Conservation (phyloP, 2,888 invertebrate genomes). For the Trisateles emortualis region DNA sequence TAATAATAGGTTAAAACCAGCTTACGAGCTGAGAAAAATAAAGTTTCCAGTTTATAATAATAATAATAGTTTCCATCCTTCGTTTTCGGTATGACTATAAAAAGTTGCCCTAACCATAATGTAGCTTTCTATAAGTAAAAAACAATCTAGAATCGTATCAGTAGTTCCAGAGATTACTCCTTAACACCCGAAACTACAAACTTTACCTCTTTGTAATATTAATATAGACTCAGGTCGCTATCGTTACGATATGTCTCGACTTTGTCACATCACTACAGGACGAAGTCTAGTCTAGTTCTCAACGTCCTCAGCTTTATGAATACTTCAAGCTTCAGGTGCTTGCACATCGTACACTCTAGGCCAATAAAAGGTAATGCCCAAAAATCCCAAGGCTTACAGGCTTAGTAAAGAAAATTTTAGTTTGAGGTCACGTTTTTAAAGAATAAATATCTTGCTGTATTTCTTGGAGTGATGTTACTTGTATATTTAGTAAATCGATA, state of each 20-base stretch:
- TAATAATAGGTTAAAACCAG: too few relatives aligned
- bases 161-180: too few relatives aligned
- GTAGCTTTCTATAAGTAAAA: too few relatives aligned
- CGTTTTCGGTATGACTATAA: too few relatives aligned
- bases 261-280: conserved; percentile 52
- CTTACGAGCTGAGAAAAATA: too few relatives aligned
- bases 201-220: too few relatives aligned
- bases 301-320: conserved; percentile 70
- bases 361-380: conserved; percentile 51
- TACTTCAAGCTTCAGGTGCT: conserved; percentile 69
- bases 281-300: conserved; percentile 66
- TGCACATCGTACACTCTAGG: conserved; percentile 55
- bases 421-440: conserved; percentile 46
- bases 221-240: too few relatives aligned
- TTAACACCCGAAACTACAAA: too few relatives aligned
- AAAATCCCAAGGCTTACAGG: conserved; percentile 43
- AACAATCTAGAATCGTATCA: too few relatives aligned
- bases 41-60: too few relatives aligned
- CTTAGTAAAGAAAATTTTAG: conserved; percentile 39
- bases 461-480: conserved; percentile 25
- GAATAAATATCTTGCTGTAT: conserved; percentile 31
- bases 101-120: too few relatives aligned
- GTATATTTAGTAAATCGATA: conserved; percentile 44
- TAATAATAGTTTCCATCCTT: too few relatives aligned
- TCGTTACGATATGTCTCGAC: not conserved